Evolutionary conservation across 2,113 vertebrate species (phyloP).

Genomic region (Nansenia antarctica): DNA sequence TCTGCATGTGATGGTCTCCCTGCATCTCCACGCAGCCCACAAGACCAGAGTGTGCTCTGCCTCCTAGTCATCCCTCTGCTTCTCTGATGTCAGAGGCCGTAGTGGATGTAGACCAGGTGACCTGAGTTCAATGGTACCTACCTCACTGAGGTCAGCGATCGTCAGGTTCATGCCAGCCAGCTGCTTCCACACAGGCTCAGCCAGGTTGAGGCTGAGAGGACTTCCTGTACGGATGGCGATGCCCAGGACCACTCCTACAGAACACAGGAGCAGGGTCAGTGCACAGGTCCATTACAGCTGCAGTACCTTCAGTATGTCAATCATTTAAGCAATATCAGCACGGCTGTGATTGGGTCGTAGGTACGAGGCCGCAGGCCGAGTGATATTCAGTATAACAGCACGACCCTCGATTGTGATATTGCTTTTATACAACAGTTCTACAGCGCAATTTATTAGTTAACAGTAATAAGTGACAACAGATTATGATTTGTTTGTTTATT

Average conservation of each 20-base stretch:
- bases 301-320: too few species aligned
- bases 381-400: too few species aligned
- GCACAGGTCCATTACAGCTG: too few species aligned
- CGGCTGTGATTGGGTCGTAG: too few species aligned
- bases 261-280: conserved; percentile 1
- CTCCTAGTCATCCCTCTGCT: conserved; percentile 34
- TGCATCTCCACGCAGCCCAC: conserved; percentile 32
- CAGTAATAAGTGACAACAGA: too few species aligned
- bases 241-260: conserved; percentile 89
- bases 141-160: conserved; percentile 99
- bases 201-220: conserved; percentile 94
- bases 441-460: too few species aligned
- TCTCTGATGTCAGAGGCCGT: conserved; percentile 36
- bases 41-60: conserved; percentile 39
- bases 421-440: too few species aligned
- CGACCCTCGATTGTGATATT: too few species aligned
- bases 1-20: conserved; percentile 56
- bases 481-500: too few species aligned
- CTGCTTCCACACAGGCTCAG: conserved; percentile 98
- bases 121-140: conserved; percentile 56
- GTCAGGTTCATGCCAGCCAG: conserved; percentile 98
- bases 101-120: conserved; percentile 57
- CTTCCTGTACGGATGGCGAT: conserved; percentile 98
- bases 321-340: too few species aligned
- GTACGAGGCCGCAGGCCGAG: too few species aligned